Base-by-base conservation (phyloP, 92 coral and sea anemone genomes). In the Zoanthus gigantus region DNA sequence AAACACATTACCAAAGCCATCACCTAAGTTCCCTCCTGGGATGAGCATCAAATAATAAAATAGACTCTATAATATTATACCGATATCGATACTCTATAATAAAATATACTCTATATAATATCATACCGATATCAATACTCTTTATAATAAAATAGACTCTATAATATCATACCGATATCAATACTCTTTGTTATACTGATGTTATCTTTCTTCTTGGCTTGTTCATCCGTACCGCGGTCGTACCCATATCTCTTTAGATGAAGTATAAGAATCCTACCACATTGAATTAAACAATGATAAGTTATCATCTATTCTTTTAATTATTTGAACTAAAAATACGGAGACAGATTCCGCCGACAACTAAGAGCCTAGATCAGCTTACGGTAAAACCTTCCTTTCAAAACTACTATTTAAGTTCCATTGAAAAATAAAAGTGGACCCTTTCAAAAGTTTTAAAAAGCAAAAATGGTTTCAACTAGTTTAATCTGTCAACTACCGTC, bases 171-270 rank as follows among this genome's bases (percentile, higher is more conserved):
- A 96, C 99, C 94, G 29, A 96, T 85, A 29, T 91, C 93, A 61
- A 96, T 90, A 67, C 79, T 92, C 83, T 87, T 86, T 90, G 85
- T 89, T 71, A 93, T 92, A 61, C 90, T 88, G 88, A 97, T 85
- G 69, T 78, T 91, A 74, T 95, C 94, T 47, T 93, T 94, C 63
- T 88, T 97, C 90, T 96, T 97, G 78, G 89, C 98, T 54, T 97
- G 99, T 47, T 85, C 89, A 9, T 94, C 98, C 7, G 92, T 88
- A 1, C 74, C 57, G 68, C 90, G 90, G 84, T 93, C 88, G 85
- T 89, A 97, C 68, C 86, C 94, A 73, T 93, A 93, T 6, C 99
- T 95, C 85, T 93, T 92, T 42, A 97, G 78, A 82, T 97, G 99
- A n/a, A 97, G 93, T 44, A 95, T 90, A 31, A 97, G 94, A 23